Evolutionary conservation across 2,113 vertebrate genomes (phyloP), one percentile per base, ranked within the genome.

Genomic region (Vicugna pacos): DNA sequence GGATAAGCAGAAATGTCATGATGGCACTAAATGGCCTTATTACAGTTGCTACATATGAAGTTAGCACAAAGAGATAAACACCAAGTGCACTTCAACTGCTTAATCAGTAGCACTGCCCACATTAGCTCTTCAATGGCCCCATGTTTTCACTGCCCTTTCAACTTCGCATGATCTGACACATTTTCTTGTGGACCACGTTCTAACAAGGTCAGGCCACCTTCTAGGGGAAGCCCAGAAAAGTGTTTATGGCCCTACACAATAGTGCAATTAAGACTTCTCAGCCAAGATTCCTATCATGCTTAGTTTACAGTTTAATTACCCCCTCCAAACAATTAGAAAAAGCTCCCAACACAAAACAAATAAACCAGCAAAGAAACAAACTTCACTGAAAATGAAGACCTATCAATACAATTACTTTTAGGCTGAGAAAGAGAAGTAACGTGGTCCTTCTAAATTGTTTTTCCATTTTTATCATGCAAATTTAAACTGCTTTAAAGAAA

Each of bases 1-100:
- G 95, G 77, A 84, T 93, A 86, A 94, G 70, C 91, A 97, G 96
- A 91, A 93, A 97, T 94, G 56, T 79, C 58, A 58, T 52, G 89
- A 67, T 38, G 85, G 46, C 73, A 80, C 28, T 83, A 91, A 96
- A 62, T 93, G 52, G 46, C 17, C 72, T 87, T 86, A 77, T 88
- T 87, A 65, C 2, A 2, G 42, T 82, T 79, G 46, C 62, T 82
- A 13, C 56, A 62, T 65, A 32, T 32, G 75, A 95, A 98, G 69
- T 88, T 26, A 73, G 17, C 10, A 46, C 42, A 65, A n/a, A 84
- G 91, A 75, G 46, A 52, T 46, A 32, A 82, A 82, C 30, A 52
- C 10, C 16, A 32, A 62, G 16, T 35, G 2, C 13, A 32, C 11
- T 86, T 87, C 28, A 77, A 77, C 93, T 89, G 56, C 58, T 89